Conservation (phyloP, 2,888 invertebrate species). For the Macrosiphum euphorbiae region DNA sequence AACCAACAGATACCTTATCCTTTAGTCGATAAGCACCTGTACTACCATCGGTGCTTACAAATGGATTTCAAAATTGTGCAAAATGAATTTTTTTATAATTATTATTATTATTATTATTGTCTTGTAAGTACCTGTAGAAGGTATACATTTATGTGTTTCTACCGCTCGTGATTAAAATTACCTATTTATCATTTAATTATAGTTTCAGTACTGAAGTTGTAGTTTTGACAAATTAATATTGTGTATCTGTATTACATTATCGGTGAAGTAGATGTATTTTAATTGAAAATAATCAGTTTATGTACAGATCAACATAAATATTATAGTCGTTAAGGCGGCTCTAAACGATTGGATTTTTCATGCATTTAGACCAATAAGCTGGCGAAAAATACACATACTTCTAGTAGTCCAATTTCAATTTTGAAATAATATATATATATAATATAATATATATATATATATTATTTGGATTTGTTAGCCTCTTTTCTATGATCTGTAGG, state of each 20-base stretch:
- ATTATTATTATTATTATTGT: slow-evolving; percentile 17
- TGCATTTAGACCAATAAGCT: no score
- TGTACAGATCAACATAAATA: neutral
- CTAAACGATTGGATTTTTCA: no score
- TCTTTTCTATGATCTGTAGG: no score
- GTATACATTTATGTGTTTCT: slow-evolving; percentile 29
- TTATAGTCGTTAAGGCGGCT: slow-evolving; percentile 38
- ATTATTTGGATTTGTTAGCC: no score
- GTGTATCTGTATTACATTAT: slow-evolving; percentile 37
- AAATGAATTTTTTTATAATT: neutral
- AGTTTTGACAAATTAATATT: slow-evolving; percentile 29
- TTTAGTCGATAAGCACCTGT: neutral
- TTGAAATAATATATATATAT: no score
- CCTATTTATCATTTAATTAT: slow-evolving; percentile 49
- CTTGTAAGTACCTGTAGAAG: slow-evolving; percentile 43
- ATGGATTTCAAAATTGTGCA: slow-evolving; percentile 40
- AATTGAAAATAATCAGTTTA: slow-evolving; percentile 36
- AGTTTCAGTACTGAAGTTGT: slow-evolving; percentile 37
- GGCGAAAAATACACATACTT: no score
- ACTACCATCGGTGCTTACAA: slow-evolving; percentile 52
- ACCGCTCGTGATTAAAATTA: neutral
- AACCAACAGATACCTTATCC: slow-evolving; percentile 26
- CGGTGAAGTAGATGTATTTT: slow-evolving; percentile 32
- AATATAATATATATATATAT: no score
- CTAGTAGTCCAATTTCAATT: no score